Evolutionary conservation across 2,797 vertebrate species (phyloP).

Genomic region (Choloepus didactylus): DNA sequence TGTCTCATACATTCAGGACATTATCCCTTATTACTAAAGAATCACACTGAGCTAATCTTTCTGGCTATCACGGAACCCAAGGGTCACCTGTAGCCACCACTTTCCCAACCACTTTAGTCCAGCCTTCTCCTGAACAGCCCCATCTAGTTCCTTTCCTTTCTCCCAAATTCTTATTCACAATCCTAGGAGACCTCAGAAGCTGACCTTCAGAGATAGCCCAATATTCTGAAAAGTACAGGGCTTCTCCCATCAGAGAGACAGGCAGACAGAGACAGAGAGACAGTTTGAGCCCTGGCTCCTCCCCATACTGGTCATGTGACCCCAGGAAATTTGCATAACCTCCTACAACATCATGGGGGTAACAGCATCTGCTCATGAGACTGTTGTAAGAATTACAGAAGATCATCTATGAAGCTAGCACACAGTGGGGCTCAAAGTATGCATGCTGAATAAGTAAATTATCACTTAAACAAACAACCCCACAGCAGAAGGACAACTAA

Average conservation of each 20-base stretch:
- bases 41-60: neutral
- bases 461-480: neutral
- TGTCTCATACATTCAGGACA: neutral
- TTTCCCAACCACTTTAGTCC: neutral
- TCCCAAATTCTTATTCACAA: neutral
- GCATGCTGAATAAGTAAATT: neutral
- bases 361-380: neutral
- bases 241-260: neutral
- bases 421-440: neutral
- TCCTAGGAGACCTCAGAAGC: neutral
- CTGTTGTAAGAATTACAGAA: neutral
- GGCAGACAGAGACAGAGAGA: neutral
- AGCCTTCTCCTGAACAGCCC: neutral
- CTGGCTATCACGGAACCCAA: neutral
- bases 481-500: neutral
- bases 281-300: neutral
- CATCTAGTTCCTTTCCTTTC: neutral
- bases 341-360: neutral
- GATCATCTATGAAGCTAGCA: neutral
- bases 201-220: neutral
- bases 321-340: neutral
- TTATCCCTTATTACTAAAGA: neutral
- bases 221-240: neutral
- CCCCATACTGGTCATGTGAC: neutral
- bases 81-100: neutral